Evolutionary conservation across 2,888 invertebrate species (phyloP), one percentile per base, ranked within the genome.

Genomic region (Melieria picta): DNA sequence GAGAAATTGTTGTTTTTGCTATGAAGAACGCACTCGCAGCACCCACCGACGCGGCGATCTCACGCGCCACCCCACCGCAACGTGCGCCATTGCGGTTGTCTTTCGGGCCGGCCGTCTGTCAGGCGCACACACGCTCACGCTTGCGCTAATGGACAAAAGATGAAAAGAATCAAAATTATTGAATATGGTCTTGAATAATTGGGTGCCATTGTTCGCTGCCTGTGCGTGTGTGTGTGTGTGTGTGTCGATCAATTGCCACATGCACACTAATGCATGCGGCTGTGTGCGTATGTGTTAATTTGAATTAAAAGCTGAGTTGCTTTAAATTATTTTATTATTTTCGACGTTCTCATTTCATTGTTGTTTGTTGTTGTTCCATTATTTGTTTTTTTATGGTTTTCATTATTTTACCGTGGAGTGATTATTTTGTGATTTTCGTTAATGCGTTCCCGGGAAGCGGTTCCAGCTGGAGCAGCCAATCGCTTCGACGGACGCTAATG

Each of bases 131-230:
- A 42, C 50, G n/a, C 7, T 10, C 16, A 13, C 47, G 7, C 55
- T 47, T 57, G 50, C 55, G 50, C 60, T 72, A 72, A 72, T 72
- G 67, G 72, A 68, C 68, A 72, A 72, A 67, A 68, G 64, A 72
- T 72, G 72, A 72, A 72, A 68, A 72, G 64, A 68, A 72, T 72
- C 68, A 72, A 72, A 71, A 65, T 64, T 72, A 72, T 72, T 67
- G 71, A 67, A 65, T 65, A 65, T 45, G 52, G 48, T 60, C 43
- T 52, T 16, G 46, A 65, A 70, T 65, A 70, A 70, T 70, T 70
- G 70, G 60, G 60, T 68, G 68, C 47, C 69, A 67, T 71, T 64
- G 69, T 69, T 58, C 45, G 45, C 58, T 46, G 43, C 30, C 16
- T 1, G 16, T n/a, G 55, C 11, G 10, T 46, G 57, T 10, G 9